Conservation (phyloP, 2,888 invertebrate species). For the Eristalinus sepulchralis region DNA sequence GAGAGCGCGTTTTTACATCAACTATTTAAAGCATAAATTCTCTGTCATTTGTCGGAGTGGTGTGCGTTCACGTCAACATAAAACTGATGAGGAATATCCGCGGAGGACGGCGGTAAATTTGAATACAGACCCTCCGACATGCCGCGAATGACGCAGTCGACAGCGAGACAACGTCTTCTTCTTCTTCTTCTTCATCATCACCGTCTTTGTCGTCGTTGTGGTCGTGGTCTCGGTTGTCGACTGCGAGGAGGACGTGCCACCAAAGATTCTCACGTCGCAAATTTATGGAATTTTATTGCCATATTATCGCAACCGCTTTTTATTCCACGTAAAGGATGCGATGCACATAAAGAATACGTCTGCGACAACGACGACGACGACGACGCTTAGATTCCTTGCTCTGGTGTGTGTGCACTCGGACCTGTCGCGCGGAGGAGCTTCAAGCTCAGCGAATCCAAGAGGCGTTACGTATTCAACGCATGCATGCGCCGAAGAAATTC, state of each 20-base stretch:
- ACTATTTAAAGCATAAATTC: conserved; percentile 53
- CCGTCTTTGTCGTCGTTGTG: background rate
- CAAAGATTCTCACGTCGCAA: conserved; percentile 68
- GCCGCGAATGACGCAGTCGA: conserved; percentile 31
- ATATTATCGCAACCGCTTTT: conserved; percentile 69
- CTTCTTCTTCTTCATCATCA: background rate
- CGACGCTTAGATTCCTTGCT: conserved; percentile 39
- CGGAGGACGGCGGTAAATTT: conserved; percentile 49
- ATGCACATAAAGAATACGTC: conserved; percentile 70
- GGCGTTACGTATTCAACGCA: conserved; percentile 59
- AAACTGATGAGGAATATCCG: conserved; percentile 69
- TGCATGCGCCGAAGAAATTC: conserved; percentile 54
- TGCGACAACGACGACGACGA: background rate
- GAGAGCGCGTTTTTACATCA: conserved; percentile 8
- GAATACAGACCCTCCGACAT: conserved; percentile 44
- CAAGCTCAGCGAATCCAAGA: conserved; percentile 7
- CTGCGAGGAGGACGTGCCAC: conserved; percentile 46
- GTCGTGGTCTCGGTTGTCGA: background rate
- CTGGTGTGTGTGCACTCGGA: conserved; percentile 34
- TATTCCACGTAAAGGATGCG: conserved; percentile 67
- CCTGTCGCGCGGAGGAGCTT: conserved; percentile 37
- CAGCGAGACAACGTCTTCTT: conserved; percentile 3
- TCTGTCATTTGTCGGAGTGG: conserved; percentile 37
- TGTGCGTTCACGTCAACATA: conserved; percentile 63
- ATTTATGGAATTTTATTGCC: conserved; percentile 71